A percentile compares a stretch with the other conserved stretches of the same genome.
phyloP scores from a whole-genome alignment of 2,797 vertebrate genomes.

The Acipenser oxyrinchus region DNA sequence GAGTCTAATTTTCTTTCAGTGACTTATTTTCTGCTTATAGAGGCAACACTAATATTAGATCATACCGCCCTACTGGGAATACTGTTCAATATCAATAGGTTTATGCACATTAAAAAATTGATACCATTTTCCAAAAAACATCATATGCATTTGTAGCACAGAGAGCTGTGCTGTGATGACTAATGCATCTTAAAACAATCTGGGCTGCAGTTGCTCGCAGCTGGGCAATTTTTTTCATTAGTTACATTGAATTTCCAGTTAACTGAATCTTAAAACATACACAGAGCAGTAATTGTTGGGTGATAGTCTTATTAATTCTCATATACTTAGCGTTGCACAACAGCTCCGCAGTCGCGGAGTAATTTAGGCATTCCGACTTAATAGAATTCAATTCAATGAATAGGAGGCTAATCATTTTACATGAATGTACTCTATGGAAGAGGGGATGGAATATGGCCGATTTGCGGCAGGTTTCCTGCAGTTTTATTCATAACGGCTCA shows the following conservation, averaged over 20 bases:
- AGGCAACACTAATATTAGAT: slow-evolving; percentile 57
- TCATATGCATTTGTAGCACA: slow-evolving; percentile 60
- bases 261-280: slow-evolving; percentile 59
- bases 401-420: slow-evolving; percentile 76
- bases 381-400: slow-evolving; percentile 76
- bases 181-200: slow-evolving; percentile 52
- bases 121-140: slow-evolving; percentile 55
- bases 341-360: slow-evolving; percentile 59
- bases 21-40: slow-evolving; percentile 45
- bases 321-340: slow-evolving; percentile 78
- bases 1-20: slow-evolving; percentile 33
- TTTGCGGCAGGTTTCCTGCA: slow-evolving; percentile 61
- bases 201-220: slow-evolving; percentile 37
- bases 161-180: slow-evolving; percentile 22
- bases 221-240: slow-evolving; percentile 59
- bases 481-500: slow-evolving; percentile 80
- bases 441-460: slow-evolving; percentile 55
- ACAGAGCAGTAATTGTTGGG: slow-evolving; percentile 81
- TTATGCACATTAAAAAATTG: slow-evolving; percentile 60
- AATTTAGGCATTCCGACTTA: slow-evolving; percentile 71
- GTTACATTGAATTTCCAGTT: slow-evolving; percentile 66
- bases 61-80: slow-evolving; percentile 30
- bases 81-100: slow-evolving; percentile 55
- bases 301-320: slow-evolving; percentile 93
- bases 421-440: slow-evolving; percentile 68